A percentile compares a stretch with the other conserved stretches of the same genome.
phyloP scores from a whole-genome alignment of 2,888 invertebrate species.

The Nephrotoma guestfalica region DNA sequence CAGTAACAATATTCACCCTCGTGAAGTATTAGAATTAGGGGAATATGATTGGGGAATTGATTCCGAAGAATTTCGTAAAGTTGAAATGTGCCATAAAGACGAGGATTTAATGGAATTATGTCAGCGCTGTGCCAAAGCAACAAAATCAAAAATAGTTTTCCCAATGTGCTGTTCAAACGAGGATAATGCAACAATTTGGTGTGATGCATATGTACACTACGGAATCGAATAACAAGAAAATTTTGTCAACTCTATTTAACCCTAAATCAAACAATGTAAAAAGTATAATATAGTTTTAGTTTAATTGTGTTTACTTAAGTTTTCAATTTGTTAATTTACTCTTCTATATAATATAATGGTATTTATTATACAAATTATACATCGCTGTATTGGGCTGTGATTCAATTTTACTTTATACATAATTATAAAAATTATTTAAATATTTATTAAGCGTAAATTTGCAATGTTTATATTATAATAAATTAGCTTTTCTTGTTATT shows the following conservation, averaged over 20 bases:
- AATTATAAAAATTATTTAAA: no score
- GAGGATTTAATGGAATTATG: slow-evolving; percentile 31
- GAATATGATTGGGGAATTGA: neutral
- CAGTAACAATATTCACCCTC: neutral
- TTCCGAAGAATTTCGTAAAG: neutral
- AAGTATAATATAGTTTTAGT: no score
- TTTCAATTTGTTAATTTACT: no score
- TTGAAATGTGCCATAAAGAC: neutral
- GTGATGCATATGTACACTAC: slow-evolving; percentile 34
- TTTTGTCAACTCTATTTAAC: neutral
- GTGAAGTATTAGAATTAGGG: neutral
- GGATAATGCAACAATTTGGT: slow-evolving; percentile 36
- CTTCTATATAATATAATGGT: no score
- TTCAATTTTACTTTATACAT: no score
- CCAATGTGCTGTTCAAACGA: slow-evolving; percentile 39
- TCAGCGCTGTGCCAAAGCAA: slow-evolving; percentile 39
- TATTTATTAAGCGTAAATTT: no score
- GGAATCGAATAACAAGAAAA: slow-evolving; percentile 18
- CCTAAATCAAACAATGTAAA: no score
- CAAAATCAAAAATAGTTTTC: slow-evolving; percentile 36
- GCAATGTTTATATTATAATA: no score
- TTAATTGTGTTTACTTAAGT: no score
- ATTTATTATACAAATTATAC: no score
- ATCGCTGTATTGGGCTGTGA: no score
- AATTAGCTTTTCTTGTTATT: no score